Conservation (phyloP, 2,888 invertebrate species). For the Saturnia pavonia region DNA sequence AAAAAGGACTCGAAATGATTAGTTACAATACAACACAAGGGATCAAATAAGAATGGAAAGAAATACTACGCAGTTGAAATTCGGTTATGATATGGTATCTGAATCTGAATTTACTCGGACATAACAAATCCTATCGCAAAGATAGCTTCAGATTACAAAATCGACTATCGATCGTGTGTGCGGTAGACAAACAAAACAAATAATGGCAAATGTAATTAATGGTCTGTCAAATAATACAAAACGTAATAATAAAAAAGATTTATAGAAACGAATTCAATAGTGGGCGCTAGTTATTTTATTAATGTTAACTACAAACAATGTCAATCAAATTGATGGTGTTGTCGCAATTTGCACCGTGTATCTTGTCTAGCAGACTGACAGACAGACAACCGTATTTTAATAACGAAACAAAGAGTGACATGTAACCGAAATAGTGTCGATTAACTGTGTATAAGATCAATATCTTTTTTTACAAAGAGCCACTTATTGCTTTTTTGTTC, state of each 20-base stretch:
- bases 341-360: slow-evolving; percentile 41
- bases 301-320: slow-evolving; percentile 46
- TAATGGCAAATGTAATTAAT: slow-evolving; percentile 38
- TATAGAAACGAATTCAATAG: slow-evolving; percentile 39
- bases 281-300: slow-evolving; percentile 40
- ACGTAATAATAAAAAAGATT: slow-evolving; percentile 36
- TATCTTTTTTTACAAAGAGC: neutral
- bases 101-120: slow-evolving; percentile 44
- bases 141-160: slow-evolving; percentile 39
- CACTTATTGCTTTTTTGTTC: neutral
- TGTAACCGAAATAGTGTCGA: slow-evolving; percentile 51
- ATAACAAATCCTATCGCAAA: slow-evolving; percentile 37
- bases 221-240: slow-evolving; percentile 37
- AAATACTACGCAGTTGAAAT: slow-evolving; percentile 54
- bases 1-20: neutral
- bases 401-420: slow-evolving; percentile 47
- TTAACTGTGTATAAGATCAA: slow-evolving; percentile 16
- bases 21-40: slow-evolving; percentile 9
- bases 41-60: slow-evolving; percentile 30
- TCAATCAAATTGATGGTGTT: slow-evolving; percentile 53
- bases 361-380: slow-evolving; percentile 52
- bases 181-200: slow-evolving; percentile 22
- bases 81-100: slow-evolving; percentile 37
- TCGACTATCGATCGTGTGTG: slow-evolving; percentile 5
- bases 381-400: slow-evolving; percentile 53